Base-by-base conservation (phyloP, 2,888 invertebrate species). In the Lasioglossum pauxillum region DNA sequence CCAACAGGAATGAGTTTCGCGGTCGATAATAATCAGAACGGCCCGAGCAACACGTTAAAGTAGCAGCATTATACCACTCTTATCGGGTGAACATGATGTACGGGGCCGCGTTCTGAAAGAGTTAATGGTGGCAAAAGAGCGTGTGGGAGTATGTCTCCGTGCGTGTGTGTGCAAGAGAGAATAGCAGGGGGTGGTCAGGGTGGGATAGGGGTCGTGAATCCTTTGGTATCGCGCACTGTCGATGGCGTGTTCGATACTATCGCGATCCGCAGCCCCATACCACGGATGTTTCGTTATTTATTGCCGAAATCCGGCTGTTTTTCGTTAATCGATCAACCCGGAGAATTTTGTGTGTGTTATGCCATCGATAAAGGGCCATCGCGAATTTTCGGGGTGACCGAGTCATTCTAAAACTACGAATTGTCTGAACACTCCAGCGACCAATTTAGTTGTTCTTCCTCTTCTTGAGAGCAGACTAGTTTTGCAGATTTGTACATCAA, bases 41-140 rank as follows among this genome's bases (percentile, higher is more conserved):
- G 53, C 80, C 73, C 81, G 81, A 73, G 89, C 84, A 88, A 90
- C 91, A 88, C 87, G 90, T 91, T 92, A 91, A 92, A 92, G 90
- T 90, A 86, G 53, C 53, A 10, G 88, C 90, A 90, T 90, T 90
- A 89, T 88, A 85, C 84, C 86, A 88, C 90, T 89, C 88, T 91
- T 92, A 93, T 92, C 92, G 83, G 83, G 77, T 81, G 83, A 57
- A 69, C 88, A 89, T 93, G 93, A 93, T 93, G 93, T 92, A 93
- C 91, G 90, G 86, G 79, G 80, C 81, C 80, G 46, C 53, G 90
- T 82, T 88, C 81, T 90, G 92, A 93, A 94, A 93, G 93, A 93
- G 93, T 94, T 93, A 93, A 94, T 93, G 93, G 93, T 93, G 91
- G 93, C 92, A 93, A 38, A 93, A 93, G 93, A 93, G 91, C 92